A percentile compares a stretch with the other conserved stretches of the same genome.
Conservation (phyloP, 2,888 invertebrate species). For the Fabriciana adippe region DNA sequence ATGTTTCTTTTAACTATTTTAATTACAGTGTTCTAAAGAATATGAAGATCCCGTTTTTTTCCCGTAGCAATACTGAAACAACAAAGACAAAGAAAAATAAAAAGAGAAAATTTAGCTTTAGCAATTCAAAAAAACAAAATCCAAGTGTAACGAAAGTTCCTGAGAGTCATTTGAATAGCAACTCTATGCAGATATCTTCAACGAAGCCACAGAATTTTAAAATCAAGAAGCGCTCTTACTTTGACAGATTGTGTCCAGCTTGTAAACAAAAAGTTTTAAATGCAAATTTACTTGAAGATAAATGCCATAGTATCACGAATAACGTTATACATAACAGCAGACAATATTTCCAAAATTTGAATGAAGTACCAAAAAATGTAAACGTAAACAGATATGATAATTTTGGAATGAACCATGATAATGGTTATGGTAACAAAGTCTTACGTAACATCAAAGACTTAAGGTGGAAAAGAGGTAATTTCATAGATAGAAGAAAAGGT, state of each 20-base stretch:
- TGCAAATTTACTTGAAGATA: conserved; percentile 19
- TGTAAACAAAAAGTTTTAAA: conserved; percentile 35
- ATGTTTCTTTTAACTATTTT: background rate
- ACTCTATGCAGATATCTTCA: conserved; percentile 14
- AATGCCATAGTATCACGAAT: conserved; percentile 9
- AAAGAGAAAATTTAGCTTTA: conserved; percentile 52
- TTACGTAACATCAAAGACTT: background rate
- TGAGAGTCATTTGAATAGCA: conserved; percentile 6
- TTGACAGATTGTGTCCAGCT: conserved; percentile 36
- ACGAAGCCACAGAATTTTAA: conserved; percentile 21
- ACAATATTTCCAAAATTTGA: conserved; percentile 34
- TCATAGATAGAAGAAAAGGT: conserved; percentile 5
- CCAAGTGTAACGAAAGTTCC: conserved; percentile 16
- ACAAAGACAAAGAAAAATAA: conserved; percentile 49
- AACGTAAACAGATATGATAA: background rate
- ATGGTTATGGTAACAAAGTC: background rate
- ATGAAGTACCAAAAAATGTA: background rate
- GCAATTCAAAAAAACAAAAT: conserved; percentile 30
- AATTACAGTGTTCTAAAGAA: conserved; percentile 50
- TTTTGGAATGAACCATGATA: conserved; percentile 10
- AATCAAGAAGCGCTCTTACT: conserved; percentile 39
- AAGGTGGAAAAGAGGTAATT: conserved; percentile 3
- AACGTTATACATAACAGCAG: conserved; percentile 39
- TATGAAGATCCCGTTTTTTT: conserved; percentile 71
- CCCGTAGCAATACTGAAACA: conserved; percentile 53